Evolutionary conservation across 1,140 invertebrate genomes (phyloP).

Genomic region (Drosophila nebulosa): DNA sequence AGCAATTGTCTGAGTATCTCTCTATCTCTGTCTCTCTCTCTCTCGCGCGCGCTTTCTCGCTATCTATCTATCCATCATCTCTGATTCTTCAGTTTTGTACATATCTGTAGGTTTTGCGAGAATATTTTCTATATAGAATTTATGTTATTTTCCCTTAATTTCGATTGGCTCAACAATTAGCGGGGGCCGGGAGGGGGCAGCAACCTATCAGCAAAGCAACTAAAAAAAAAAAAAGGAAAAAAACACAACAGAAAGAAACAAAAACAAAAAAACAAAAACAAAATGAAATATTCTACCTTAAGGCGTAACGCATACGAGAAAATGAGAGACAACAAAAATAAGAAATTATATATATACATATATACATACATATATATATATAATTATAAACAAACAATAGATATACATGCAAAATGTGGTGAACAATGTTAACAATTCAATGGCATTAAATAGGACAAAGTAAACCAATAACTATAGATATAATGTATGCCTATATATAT

Average conservation of each 20-base stretch:
- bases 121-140: background rate
- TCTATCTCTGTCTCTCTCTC: too few relatives aligned
- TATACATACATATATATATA: constrained; percentile 39
- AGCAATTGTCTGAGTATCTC: constrained; percentile 48
- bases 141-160: constrained; percentile 25
- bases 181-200: constrained; percentile 28
- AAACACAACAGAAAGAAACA: constrained; percentile 12
- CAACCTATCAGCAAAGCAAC: constrained; percentile 66
- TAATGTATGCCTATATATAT: constrained; percentile 1
- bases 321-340: constrained; percentile 21
- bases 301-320: constrained; percentile 68
- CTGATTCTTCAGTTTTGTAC: background rate
- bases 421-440: constrained; percentile 79
- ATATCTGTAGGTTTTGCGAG: background rate
- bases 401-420: constrained; percentile 63
- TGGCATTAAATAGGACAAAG: constrained; percentile 63
- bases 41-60: too few relatives aligned
- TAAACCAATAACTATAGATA: constrained; percentile 31
- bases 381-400: constrained; percentile 27
- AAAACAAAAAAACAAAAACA: constrained; percentile 50
- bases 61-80: too few relatives aligned
- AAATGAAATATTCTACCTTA: constrained; percentile 60
- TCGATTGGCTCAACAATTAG: background rate
- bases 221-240: constrained; percentile 55
- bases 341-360: constrained; percentile 34